Conservation (phyloP, 2,888 invertebrate genomes). For the Hoplodrina ambigua region DNA sequence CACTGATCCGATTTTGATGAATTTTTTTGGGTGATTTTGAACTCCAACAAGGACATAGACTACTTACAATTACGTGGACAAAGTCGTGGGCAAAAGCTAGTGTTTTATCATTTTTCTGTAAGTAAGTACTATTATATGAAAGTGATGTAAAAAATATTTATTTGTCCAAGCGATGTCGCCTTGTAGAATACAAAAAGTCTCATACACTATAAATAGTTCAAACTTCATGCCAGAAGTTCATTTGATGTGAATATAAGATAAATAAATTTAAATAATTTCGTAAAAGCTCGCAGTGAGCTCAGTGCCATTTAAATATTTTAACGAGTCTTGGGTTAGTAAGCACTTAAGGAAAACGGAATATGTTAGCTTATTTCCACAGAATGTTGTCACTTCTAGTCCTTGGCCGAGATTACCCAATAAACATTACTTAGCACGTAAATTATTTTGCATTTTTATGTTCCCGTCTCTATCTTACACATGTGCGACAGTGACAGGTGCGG, state of each 20-base stretch:
- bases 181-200: neutral
- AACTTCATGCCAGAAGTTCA: constrained; percentile 4
- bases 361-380: constrained; percentile 15
- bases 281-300: constrained; percentile 53
- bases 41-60: no score
- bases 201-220: neutral
- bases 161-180: neutral
- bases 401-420: neutral
- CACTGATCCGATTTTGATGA: no score
- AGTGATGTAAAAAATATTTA: neutral
- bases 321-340: constrained; percentile 47
- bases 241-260: constrained; percentile 5
- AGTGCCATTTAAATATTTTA: constrained; percentile 63
- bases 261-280: constrained; percentile 50
- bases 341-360: constrained; percentile 32
- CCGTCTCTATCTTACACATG: neutral
- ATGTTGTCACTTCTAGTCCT: constrained; percentile 4
- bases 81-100: no score
- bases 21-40: no score
- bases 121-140: neutral
- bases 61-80: no score
- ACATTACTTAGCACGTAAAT: neutral
- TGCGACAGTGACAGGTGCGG: neutral
- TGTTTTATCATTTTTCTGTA: neutral
- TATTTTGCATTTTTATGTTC: neutral